Base-by-base conservation (phyloP, 2,113 vertebrate genomes). In the Myxocyprinus asiaticus region DNA sequence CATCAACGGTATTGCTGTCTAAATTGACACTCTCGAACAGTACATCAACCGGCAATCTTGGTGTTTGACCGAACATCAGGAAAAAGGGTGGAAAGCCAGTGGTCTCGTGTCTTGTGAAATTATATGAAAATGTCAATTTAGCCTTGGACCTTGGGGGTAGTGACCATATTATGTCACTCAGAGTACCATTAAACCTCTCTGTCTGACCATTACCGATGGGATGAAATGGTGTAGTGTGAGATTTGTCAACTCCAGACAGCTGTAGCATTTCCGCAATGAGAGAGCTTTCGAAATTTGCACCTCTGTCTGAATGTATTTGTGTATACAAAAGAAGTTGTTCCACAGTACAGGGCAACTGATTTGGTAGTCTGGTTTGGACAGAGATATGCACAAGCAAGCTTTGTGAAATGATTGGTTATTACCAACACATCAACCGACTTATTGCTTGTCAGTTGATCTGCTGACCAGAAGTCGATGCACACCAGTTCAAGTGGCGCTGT, bases 221-320 rank as follows among this genome's bases (percentile, higher is more conserved):
- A 47, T 78, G 77, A 48, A 70, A 72, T 4, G 67, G 45, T 2
- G 77, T 79, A 0, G 72, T 81, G n/a, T 47, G 45, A 1, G 64
- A 68, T 48, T 81, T 81, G 0, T 45, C 43, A 17, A 81, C 44
- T n/a, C 64, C 79, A 7, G 78, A 6, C 6, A 71, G 10, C 33
- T 33, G 11, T 51, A 72, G 44, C 59, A 75, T 45, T 17, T 78
- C 75, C 0, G 6, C 8, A 7, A 83, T 80, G 8, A 83, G 6
- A 2, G 59, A 53, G 10, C 78, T 81, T 50, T 83, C 67, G 65
- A 84, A 66, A 4, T 77, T 72, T 10, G 73, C 76, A 33, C 79
- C 79, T 7, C 64, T 53, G 17, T 84, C 82, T 9, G 78, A 81
- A 15, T 77, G 65, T 22, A 84, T 72, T 8, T 50, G n/a, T 77